Evolutionary conservation across 2,113 vertebrate species (phyloP), one percentile per base, ranked within the genome.

Genomic region (Canis aureus): DNA sequence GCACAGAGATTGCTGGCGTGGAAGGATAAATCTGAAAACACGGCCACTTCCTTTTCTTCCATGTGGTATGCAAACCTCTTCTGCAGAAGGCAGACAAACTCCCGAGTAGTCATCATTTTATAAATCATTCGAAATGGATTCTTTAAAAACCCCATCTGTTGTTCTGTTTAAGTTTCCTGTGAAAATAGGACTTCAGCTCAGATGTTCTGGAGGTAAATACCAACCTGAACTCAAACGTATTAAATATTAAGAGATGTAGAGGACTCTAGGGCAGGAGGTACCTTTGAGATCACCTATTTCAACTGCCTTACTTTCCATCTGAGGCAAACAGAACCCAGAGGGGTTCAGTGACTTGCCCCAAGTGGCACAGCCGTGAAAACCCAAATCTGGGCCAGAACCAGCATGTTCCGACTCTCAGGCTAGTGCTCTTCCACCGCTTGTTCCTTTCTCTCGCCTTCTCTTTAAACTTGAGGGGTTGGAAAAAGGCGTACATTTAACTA

Each of bases 121-220:
- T 95, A 98, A 95, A 96, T 95, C 97, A 94, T 79, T 91, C 88
- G 91, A 97, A 97, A 98, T 85, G 93, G 90, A 95, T 95, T 92
- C 83, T 94, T 94, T 95, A 80, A 97, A 97, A 98, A 95, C 88
- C 92, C 97, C 97, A 97, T 98, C 96, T 98, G 95, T 85, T 97
- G 95, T 97, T 97, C 81, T 91, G 89, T 89, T 97, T 97, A 96
- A 96, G 81, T 97, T 94, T 97, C 91, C 64, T 95, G 73, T 69
- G 94, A 91, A 97, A 91, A 97, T 25, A 95, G 88, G 84, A 94
- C 81, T 92, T 97, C 22, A 17, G 66, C 49, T 96, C 92, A 96
- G 59, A 87, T 74, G 55, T 85, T 96, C 51, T 84, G 66, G 80
- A 93, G 55, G 53, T 96, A 97, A 96, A 94, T 91, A 92, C 57